Conservation (phyloP, 2,797 vertebrate genomes). For the Gobionotothen gibberifrons region DNA sequence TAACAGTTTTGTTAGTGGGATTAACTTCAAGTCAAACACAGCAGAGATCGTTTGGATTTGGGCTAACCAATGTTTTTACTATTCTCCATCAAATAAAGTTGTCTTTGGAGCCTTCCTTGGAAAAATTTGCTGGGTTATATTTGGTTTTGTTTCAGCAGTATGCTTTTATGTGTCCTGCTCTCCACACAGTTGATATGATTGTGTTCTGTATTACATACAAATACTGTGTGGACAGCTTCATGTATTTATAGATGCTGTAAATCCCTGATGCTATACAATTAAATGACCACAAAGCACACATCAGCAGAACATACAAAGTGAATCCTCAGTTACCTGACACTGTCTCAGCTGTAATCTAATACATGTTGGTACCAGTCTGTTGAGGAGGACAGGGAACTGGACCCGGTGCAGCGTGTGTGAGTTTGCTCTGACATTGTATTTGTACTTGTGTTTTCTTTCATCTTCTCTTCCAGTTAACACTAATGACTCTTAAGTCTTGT, state of each 20-base stretch:
- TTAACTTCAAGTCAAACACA: not conserved
- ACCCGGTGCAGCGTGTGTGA: slow-evolving; percentile 19
- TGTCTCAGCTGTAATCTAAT: slow-evolving; percentile 17
- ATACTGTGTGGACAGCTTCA: slow-evolving; percentile 2
- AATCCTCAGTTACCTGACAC: slow-evolving; percentile 30
- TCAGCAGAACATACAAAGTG: not conserved
- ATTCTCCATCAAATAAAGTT: not conserved
- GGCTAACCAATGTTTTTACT: not conserved
- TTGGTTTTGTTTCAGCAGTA: slow-evolving; percentile 1
- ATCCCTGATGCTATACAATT: not conserved
- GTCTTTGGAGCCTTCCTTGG: slow-evolving; percentile 2
- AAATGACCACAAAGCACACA: slow-evolving; percentile 1
- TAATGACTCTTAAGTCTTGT: slow-evolving; percentile 1
- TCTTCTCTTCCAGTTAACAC: slow-evolving; percentile 6
- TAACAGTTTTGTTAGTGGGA: not conserved
- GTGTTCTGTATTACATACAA: slow-evolving; percentile 29
- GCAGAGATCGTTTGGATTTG: not conserved
- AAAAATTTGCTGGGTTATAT: not conserved
- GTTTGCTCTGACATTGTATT: slow-evolving; percentile 34
- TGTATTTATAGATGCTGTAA: slow-evolving; percentile 44
- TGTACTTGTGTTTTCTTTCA: not conserved
- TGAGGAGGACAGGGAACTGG: slow-evolving; percentile 24
- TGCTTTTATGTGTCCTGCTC: slow-evolving; percentile 12
- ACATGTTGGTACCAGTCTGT: slow-evolving; percentile 12
- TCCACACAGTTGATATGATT: slow-evolving; percentile 10